Percentiles rank a stretch among this genome's conserved stretches.
Conservation (phyloP, 2,888 invertebrate genomes). For the Lepidochrysops patricia region DNA sequence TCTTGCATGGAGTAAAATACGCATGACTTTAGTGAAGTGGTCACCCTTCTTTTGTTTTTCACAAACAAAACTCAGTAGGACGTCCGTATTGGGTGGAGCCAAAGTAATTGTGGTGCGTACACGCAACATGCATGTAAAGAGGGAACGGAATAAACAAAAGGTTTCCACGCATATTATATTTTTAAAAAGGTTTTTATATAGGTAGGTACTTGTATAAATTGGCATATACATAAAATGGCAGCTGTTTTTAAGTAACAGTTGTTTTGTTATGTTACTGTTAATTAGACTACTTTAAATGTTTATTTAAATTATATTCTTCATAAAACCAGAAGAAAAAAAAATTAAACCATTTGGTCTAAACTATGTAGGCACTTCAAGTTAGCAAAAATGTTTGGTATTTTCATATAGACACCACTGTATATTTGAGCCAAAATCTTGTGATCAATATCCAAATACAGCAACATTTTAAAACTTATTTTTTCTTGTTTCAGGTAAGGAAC, state of each 20-base stretch:
- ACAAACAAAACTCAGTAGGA: conserved; percentile 49
- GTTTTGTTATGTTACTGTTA: too few relatives aligned
- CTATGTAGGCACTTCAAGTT: too few relatives aligned
- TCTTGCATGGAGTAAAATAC: neutral
- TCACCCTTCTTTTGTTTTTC: conserved; percentile 40
- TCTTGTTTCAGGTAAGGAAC: neutral
- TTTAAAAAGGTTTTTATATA: neutral
- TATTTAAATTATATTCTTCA: too few relatives aligned
- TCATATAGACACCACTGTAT: too few relatives aligned
- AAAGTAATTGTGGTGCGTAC: conserved; percentile 34
- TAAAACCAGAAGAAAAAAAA: too few relatives aligned
- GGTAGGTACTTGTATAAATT: neutral
- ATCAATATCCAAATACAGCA: neutral
- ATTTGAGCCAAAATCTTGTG: too few relatives aligned
- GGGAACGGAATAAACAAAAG: conserved; percentile 22
- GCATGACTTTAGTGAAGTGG: conserved; percentile 20
- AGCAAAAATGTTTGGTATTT: too few relatives aligned
- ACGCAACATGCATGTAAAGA: conserved; percentile 29
- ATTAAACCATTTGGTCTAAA: too few relatives aligned
- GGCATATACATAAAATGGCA: neutral
- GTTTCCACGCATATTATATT: conserved; percentile 14
- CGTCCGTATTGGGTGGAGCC: conserved; percentile 48
- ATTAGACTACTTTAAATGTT: too few relatives aligned
- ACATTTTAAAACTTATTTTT: neutral
- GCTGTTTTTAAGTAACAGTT: neutral